Evolutionary conservation across 2,797 vertebrate species (phyloP).

Genomic region (Sarcoramphus papa): DNA sequence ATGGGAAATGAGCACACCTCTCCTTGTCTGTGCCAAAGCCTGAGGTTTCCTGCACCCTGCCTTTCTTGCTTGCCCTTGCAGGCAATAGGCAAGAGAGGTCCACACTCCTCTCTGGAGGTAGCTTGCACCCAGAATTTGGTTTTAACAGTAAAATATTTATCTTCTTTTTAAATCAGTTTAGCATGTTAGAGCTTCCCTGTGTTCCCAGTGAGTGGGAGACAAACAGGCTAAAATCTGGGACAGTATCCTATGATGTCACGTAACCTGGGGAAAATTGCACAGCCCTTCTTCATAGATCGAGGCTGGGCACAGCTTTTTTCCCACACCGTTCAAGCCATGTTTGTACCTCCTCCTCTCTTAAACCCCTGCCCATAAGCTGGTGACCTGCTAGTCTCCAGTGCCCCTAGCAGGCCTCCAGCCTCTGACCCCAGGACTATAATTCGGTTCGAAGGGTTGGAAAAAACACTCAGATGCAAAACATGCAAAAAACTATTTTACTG

Average conservation of each 20-base stretch:
- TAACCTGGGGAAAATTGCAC: neutral
- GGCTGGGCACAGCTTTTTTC: neutral
- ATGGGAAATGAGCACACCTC: neutral
- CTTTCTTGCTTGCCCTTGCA: neutral
- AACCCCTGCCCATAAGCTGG: neutral
- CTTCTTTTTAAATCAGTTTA: neutral
- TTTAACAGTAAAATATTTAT: neutral
- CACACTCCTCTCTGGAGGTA: neutral
- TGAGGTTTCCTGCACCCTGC: neutral
- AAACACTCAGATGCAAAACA: constrained; percentile 58
- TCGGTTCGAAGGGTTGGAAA: neutral
- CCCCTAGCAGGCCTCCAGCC: neutral
- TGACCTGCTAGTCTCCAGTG: neutral
- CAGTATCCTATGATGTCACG: neutral
- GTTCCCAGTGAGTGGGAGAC: neutral
- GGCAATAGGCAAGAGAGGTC: rapidly evolving
- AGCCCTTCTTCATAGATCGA: rapidly evolving
- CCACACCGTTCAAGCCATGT: rapidly evolving
- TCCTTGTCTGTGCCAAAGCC: neutral
- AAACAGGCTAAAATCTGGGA: neutral
- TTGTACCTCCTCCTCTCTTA: neutral
- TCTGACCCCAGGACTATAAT: rapidly evolving
- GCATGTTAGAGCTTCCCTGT: neutral
- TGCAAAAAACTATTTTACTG: constrained; percentile 69
- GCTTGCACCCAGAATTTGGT: neutral